Evolutionary conservation across 2,888 invertebrate genomes (phyloP).

Genomic region (Lithophane leautieri): DNA sequence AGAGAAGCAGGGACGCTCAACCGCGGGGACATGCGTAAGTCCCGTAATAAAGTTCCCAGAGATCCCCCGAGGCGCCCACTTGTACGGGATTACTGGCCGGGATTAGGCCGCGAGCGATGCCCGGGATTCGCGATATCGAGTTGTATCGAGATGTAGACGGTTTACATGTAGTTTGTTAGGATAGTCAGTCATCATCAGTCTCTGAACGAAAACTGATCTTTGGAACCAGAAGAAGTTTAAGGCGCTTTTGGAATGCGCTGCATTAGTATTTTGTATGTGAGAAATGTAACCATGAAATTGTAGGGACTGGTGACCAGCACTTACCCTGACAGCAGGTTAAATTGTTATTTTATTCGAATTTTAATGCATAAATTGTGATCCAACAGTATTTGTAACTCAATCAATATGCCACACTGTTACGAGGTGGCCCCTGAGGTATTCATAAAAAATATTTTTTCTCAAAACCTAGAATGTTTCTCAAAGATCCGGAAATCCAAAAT

Average conservation of each 20-base stretch:
- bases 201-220: background rate
- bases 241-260: no score
- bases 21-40: constrained; percentile 76
- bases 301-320: background rate
- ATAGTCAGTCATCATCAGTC: background rate
- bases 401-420: background rate
- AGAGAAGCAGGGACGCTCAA: constrained; percentile 54
- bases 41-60: constrained; percentile 85
- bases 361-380: background rate
- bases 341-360: background rate
- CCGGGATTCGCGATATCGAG: constrained; percentile 68
- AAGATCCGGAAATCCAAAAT: background rate
- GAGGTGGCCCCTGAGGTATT: no score
- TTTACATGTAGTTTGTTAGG: constrained; percentile 68
- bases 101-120: constrained; percentile 73
- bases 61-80: constrained; percentile 85
- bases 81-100: constrained; percentile 82
- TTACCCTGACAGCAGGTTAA: background rate
- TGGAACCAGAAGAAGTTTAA: background rate
- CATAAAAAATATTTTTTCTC: no score
- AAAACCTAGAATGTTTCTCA: background rate
- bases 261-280: background rate
- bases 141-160: constrained; percentile 54
- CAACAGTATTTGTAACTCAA: background rate
- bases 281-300: background rate